phyloP scores from a whole-genome alignment of 2,797 vertebrate species.

The Phyllotis vaccarum region DNA sequence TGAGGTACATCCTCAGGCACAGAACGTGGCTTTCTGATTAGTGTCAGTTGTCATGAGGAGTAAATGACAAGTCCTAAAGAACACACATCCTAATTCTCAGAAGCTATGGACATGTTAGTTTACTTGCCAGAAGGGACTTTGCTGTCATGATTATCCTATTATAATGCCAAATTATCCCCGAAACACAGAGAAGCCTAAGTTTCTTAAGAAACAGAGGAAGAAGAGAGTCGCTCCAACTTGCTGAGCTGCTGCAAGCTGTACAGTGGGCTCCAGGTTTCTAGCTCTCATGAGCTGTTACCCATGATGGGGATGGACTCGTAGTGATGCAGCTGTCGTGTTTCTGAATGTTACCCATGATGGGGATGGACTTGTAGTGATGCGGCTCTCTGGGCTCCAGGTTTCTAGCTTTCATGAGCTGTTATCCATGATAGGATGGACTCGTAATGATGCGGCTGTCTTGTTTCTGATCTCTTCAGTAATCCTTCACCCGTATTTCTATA shows the following conservation, averaged over 20 bases:
- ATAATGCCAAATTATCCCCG: not conserved
- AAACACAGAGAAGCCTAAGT: too few relatives aligned
- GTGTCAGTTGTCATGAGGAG: rapidly evolving
- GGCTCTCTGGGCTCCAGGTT: too few relatives aligned
- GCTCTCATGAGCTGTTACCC: not conserved
- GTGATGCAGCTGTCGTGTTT: not conserved
- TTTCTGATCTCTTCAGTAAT: not conserved
- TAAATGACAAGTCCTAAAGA: not conserved
- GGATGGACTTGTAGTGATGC: not conserved
- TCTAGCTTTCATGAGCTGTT: too few relatives aligned
- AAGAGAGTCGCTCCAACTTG: not conserved
- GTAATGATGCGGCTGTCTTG: not conserved
- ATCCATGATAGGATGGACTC: not conserved
- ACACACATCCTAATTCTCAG: not conserved
- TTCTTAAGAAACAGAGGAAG: not conserved
- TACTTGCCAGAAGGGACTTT: not conserved
- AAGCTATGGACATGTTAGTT: not conserved
- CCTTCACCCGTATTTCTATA: too few relatives aligned
- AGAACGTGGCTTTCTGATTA: not conserved
- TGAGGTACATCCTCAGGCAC: rapidly evolving
- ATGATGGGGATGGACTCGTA: not conserved
- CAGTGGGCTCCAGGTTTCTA: not conserved
- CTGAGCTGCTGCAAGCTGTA: not conserved
- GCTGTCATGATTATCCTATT: not conserved
- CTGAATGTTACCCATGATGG: too few relatives aligned